Conservation (phyloP, 2,113 vertebrate species). For the Chunga burmeisteri region DNA sequence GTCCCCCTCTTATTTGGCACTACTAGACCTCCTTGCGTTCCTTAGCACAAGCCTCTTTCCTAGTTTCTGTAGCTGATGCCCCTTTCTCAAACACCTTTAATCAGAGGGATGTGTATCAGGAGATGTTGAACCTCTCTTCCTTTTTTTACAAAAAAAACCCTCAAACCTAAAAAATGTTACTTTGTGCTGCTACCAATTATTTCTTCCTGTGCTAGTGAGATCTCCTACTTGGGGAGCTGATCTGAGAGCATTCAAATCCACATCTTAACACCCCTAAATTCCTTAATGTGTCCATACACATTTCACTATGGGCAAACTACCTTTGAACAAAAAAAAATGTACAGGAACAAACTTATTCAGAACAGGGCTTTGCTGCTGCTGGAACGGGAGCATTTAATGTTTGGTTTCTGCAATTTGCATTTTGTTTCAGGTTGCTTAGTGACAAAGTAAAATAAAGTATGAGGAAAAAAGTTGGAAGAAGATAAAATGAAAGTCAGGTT, state of each 20-base stretch:
- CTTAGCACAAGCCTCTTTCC: neutral
- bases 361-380: neutral
- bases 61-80: neutral
- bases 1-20: neutral
- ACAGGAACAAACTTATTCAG: neutral
- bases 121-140: neutral
- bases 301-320: neutral
- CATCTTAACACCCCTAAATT: neutral
- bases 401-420: neutral
- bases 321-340: neutral
- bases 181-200: neutral
- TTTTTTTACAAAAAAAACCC: neutral
- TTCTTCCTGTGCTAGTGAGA: neutral
- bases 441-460: neutral
- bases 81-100: neutral
- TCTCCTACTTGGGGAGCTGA: neutral
- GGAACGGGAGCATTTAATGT: neutral
- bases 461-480: neutral
- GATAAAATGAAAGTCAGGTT: neutral
- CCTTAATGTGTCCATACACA: neutral
- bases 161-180: neutral
- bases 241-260: neutral
- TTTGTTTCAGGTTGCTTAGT: neutral
- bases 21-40: neutral
- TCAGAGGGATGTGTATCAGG: neutral